phyloP scores from a whole-genome alignment of 2,797 vertebrate genomes.

The Limosa lapponica region DNA sequence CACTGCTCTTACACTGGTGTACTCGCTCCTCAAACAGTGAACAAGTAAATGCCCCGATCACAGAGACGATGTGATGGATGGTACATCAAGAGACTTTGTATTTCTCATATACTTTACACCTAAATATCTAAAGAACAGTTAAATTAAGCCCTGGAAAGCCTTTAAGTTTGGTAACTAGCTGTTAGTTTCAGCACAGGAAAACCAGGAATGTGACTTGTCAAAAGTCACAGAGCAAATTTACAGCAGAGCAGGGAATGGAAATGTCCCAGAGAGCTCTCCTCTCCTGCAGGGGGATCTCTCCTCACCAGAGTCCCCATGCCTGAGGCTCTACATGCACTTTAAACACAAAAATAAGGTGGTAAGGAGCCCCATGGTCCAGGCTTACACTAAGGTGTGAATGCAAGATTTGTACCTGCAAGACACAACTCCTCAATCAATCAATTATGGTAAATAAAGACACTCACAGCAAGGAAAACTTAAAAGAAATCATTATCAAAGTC shows the following conservation, averaged over 20 bases:
- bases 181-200: background rate
- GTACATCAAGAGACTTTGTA: background rate
- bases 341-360: background rate
- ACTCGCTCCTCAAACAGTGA: background rate
- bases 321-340: background rate
- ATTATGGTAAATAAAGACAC: background rate
- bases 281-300: background rate
- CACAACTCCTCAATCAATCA: background rate
- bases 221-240: background rate
- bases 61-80: background rate
- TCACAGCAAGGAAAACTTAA: background rate
- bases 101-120: background rate
- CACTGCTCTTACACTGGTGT: background rate
- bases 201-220: background rate
- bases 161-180: background rate
- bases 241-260: background rate
- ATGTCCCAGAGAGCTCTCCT: background rate
- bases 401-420: background rate
- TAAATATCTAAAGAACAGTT: background rate
- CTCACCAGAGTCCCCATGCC: background rate
- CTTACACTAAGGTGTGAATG: background rate
- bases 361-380: background rate
- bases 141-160: background rate
- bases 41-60: background rate
- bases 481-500: background rate